Evolutionary conservation across 2,113 vertebrate genomes (phyloP).

Genomic region (Mola mola): DNA sequence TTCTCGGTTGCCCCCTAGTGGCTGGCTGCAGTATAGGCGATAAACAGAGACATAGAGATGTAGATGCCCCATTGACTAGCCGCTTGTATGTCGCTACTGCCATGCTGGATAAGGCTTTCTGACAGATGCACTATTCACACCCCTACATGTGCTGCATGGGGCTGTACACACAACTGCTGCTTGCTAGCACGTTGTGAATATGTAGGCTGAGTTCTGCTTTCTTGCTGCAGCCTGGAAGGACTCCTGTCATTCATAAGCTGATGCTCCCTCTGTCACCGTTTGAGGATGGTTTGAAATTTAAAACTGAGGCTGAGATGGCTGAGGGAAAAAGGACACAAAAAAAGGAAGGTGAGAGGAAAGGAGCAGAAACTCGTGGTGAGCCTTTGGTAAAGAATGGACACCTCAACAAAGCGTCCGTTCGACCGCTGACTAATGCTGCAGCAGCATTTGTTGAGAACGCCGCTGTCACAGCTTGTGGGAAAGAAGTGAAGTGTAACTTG

Average conservation of each 20-base stretch:
- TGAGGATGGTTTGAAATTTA: slow-evolving; percentile 8
- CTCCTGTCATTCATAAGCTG: neutral
- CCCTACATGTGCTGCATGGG: no score
- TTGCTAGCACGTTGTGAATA: no score
- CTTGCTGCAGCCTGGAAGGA: neutral
- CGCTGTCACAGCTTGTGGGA: slow-evolving; percentile 53
- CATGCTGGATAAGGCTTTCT: no score
- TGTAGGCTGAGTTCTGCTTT: no score
- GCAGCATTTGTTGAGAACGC: slow-evolving; percentile 34
- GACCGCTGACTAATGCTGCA: slow-evolving; percentile 18
- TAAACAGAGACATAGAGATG: no score
- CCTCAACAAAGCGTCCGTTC: slow-evolving; percentile 7
- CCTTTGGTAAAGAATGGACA: slow-evolving; percentile 8
- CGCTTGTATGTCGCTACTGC: no score
- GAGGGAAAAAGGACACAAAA: neutral
- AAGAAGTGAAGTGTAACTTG: slow-evolving; percentile 48
- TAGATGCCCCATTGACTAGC: no score
- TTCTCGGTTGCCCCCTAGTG: no score
- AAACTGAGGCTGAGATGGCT: neutral
- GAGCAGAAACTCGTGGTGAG: neutral
- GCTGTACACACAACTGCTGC: no score
- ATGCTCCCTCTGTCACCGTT: slow-evolving; percentile 16
- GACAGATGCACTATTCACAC: no score
- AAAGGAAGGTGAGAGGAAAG: neutral
- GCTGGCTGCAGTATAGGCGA: no score